Conservation (phyloP, 2,797 vertebrate genomes). For the Diplodus sargus region DNA sequence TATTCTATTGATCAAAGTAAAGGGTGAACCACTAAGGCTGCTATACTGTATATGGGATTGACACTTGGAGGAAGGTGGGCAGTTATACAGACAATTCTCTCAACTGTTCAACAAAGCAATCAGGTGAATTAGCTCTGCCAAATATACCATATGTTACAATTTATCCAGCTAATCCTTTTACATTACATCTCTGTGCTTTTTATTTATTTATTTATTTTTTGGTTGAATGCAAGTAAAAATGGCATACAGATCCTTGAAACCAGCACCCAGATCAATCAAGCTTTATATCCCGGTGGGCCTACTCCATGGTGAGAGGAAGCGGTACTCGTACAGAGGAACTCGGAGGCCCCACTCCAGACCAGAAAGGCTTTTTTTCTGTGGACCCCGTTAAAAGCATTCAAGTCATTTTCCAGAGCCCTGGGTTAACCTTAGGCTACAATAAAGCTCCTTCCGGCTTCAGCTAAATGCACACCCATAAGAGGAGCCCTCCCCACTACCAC, state of each 20-base stretch:
- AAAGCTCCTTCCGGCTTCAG: constrained; percentile 66
- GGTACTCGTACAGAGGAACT: constrained; percentile 8
- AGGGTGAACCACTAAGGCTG: too few relatives aligned
- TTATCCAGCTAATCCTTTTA: neutral
- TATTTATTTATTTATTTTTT: neutral
- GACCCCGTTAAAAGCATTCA: constrained; percentile 50
- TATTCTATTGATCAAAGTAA: neutral
- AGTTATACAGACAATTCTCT: too few relatives aligned
- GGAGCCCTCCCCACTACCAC: constrained; percentile 45
- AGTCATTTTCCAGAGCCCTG: constrained; percentile 39
- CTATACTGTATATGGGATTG: too few relatives aligned
- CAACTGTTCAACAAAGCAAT: too few relatives aligned
- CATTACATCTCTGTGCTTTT: too few relatives aligned
- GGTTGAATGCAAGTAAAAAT: neutral
- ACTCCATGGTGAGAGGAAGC: constrained; percentile 34
- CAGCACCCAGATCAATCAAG: neutral
- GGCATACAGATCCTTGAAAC: neutral
- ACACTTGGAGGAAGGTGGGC: too few relatives aligned
- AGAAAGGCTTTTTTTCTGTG: constrained; percentile 43
- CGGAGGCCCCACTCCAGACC: constrained; percentile 62
- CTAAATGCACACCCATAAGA: constrained; percentile 65
- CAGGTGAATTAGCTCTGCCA: too few relatives aligned
- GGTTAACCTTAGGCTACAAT: constrained; percentile 56
- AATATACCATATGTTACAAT: too few relatives aligned
- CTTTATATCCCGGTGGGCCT: constrained; percentile 44